Percentiles rank a stretch among this genome's conserved stretches.
These are phyloP conservation scores for Microchirus variegatus DNA, from an alignment of 2,797 vertebrate species.

Conservation along the genomic window DNA sequence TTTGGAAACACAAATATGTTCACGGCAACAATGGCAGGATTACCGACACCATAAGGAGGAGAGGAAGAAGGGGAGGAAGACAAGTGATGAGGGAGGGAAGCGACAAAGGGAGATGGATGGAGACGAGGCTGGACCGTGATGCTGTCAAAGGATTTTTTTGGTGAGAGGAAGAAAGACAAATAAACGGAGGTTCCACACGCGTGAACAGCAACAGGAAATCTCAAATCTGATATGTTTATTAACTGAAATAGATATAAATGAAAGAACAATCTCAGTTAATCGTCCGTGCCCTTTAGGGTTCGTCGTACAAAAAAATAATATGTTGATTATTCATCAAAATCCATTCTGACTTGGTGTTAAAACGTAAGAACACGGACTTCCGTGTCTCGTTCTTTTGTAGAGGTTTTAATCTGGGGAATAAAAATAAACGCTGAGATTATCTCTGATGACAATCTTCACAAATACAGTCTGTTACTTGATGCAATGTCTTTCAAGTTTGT, in stretches of 20 bases:
- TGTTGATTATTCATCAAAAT: constrained; percentile 63
- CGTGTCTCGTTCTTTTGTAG: constrained; percentile 15
- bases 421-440: constrained; percentile 51
- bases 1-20: constrained; percentile 83
- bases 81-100: constrained; percentile 65
- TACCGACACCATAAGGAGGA: constrained; percentile 62
- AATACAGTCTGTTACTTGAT: constrained; percentile 20
- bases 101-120: constrained; percentile 62
- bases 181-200: constrained; percentile 31
- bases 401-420: constrained; percentile 32
- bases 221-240: constrained; percentile 10
- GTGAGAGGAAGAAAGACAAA: constrained; percentile 40
- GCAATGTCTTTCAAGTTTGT: constrained; percentile 9
- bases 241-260: too few species aligned
- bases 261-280: constrained; percentile 40
- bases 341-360: constrained; percentile 38
- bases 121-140: constrained; percentile 42
- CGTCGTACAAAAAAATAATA: constrained; percentile 49
- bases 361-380: constrained; percentile 31
- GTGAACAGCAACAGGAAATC: constrained; percentile 18
- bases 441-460: constrained; percentile 53
- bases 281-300: constrained; percentile 55
- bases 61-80: constrained; percentile 56
- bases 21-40: constrained; percentile 82
- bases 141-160: constrained; percentile 61